Evolutionary conservation across 2,888 invertebrate genomes (phyloP), one percentile per base, ranked within the genome.

Genomic region (Trichopoda pennipes): DNA sequence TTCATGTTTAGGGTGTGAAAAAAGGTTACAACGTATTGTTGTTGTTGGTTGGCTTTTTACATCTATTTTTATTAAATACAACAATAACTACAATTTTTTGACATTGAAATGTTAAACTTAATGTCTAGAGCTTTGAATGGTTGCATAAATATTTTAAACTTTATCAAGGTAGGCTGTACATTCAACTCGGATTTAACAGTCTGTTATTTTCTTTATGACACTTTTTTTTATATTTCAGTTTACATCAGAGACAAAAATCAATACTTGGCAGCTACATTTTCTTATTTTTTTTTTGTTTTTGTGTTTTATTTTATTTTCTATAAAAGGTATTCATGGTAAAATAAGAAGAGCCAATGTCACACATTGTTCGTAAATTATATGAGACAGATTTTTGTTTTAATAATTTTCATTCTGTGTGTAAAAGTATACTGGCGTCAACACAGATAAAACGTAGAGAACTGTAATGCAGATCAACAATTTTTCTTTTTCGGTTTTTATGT

Each of bases 151-250:
- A 14, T 44, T 14, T 14, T n/a, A 16, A 44, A n/a, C n/a, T 44
- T n/a, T 44, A 44, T n/a, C 44, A 44, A 44, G 44, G 44, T 44
- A 44, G n/a, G 44, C 44, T n/a, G 44, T 44, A 44, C 44, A 44
- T 44, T 44, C 44, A 44, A 44, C 44, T 44, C 7, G n/a, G n/a
- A 2, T 44, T 44, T 44, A 16, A 38, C 7, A 12, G 38, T 38
- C 12, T 38, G 38, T 38, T 12, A 38, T 38, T 38, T 38, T 12
- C 12, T 38, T 38, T 38, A 38, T 38, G 10, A 12, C 12, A 38
- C 0, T 10, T 38, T 38, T 38, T 49, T 44, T 44, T n/a, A n/a
- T 47, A 8, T n/a, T n/a, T 44, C 17, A 38, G 2, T 38, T 44
- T 44, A 44, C 16, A 44, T 2, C 1, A 44, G 3, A 44, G 42